These are phyloP conservation scores for Sinocyclocheilus anshuiensis DNA, from an alignment of 2,113 vertebrate genomes.

Conservation along the genomic window DNA sequence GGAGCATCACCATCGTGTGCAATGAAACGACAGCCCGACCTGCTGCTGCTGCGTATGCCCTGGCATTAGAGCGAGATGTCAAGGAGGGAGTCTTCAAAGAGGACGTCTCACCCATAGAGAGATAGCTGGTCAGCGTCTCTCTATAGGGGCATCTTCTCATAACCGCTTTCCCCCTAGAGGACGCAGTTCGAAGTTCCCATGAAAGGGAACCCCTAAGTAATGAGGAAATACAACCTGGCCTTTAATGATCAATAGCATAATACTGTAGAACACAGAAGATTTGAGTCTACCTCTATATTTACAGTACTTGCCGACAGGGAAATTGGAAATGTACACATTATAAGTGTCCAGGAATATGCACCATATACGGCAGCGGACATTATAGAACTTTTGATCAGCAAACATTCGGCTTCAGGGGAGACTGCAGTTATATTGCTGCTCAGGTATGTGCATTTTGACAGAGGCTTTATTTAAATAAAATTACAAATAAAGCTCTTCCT, in stretches of 20 bases:
- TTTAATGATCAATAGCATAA: neutral
- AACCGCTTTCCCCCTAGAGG: too few species aligned
- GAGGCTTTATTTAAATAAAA: neutral
- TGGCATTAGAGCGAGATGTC: too few species aligned
- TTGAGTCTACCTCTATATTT: constrained; percentile 29
- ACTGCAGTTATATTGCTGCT: constrained; percentile 85
- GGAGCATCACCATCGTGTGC: too few species aligned
- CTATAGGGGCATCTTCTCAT: too few species aligned
- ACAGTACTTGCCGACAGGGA: constrained; percentile 84
- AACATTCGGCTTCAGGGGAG: constrained; percentile 85
- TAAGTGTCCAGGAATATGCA: constrained; percentile 81
- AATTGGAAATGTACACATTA: constrained; percentile 83
- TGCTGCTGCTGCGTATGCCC: too few species aligned
- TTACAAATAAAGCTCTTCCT: too few species aligned
- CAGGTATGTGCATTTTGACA: constrained; percentile 77
- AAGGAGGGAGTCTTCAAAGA: too few species aligned
- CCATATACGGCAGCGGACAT: constrained; percentile 91
- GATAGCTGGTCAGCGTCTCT: too few species aligned
- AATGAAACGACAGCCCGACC: too few species aligned
- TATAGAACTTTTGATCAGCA: constrained; percentile 88
- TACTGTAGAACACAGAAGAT: neutral
- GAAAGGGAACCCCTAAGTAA: neutral
- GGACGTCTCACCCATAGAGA: too few species aligned
- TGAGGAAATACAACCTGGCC: neutral
- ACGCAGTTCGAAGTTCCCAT: too few species aligned